Evolutionary conservation across 2,888 invertebrate genomes (phyloP).

Genomic region (Drosophila nigritarsus): DNA sequence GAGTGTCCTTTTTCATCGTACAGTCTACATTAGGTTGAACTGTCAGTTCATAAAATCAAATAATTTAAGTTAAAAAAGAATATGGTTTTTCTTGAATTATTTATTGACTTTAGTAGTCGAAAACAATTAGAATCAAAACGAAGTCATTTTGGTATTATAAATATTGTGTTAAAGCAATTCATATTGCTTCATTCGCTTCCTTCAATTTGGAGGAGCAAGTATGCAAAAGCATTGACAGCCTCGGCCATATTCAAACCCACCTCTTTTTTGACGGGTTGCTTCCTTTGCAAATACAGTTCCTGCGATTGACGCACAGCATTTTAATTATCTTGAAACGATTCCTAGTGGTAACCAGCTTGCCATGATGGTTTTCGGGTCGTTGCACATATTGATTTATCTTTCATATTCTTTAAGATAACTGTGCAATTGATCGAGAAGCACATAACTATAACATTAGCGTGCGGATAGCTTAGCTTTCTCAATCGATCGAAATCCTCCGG

Average conservation of each 20-base stretch:
- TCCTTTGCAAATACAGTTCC: slow-evolving; percentile 98
- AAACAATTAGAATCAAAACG: background rate
- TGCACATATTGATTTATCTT: slow-evolving; percentile 99
- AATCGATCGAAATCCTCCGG: slow-evolving; percentile 97
- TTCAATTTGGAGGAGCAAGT: slow-evolving; percentile 99
- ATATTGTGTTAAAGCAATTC: background rate
- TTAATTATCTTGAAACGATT: background rate
- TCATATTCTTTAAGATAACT: slow-evolving; percentile 99
- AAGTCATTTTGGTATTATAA: background rate
- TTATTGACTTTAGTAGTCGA: too few relatives aligned
- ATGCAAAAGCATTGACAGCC: slow-evolving; percentile 98
- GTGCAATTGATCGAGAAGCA: slow-evolving; percentile 99
- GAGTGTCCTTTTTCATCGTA: background rate
- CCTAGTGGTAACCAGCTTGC: too few relatives aligned
- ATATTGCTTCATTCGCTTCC: slow-evolving; percentile 90
- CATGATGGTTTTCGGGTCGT: slow-evolving; percentile 87
- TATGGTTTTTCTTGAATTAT: background rate
- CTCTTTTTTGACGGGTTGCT: slow-evolving; percentile 97
- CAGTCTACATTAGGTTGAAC: background rate
- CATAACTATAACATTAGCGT: slow-evolving; percentile 99
- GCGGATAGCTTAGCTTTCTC: slow-evolving; percentile 97
- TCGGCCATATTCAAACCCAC: slow-evolving; percentile 98
- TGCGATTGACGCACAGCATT: slow-evolving; percentile 22
- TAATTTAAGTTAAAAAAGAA: background rate
- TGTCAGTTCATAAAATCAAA: too few relatives aligned